phyloP scores from a whole-genome alignment of 1,140 invertebrate genomes.

The Mizuhopecten yessoensis region DNA sequence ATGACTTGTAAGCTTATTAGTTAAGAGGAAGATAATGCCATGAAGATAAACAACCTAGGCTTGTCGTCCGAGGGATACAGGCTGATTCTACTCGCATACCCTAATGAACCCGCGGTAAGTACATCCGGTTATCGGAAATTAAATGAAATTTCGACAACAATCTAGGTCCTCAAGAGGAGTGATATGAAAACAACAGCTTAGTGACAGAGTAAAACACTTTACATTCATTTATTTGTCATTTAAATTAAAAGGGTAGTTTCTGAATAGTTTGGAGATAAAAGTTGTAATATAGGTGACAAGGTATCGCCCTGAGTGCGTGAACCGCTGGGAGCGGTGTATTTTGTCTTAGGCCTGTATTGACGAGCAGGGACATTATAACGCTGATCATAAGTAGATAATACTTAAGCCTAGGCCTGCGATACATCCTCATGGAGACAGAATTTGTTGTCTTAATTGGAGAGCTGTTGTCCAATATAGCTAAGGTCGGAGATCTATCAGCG shows the following conservation, averaged over 20 bases:
- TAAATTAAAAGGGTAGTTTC: neutral
- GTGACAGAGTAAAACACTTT: neutral
- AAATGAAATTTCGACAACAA: slow-evolving; percentile 27
- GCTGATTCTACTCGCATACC: neutral
- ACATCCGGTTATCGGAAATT: neutral
- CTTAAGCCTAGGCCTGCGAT: neutral
- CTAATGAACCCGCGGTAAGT: neutral
- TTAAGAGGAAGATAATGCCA: slow-evolving; percentile 9
- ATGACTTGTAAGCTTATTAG: neutral
- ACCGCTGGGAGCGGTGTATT: neutral
- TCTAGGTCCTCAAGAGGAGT: neutral
- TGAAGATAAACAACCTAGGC: neutral
- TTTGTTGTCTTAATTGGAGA: slow-evolving; percentile 39
- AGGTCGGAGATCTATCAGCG: slow-evolving; percentile 1
- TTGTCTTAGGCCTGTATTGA: neutral
- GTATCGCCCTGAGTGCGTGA: neutral
- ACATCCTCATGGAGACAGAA: neutral
- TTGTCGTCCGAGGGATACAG: neutral
- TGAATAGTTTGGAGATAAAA: neutral
- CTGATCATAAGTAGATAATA: neutral
- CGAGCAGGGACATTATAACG: neutral
- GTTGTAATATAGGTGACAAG: neutral
- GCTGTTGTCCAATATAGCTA: neutral
- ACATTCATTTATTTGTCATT: slow-evolving; percentile 10
- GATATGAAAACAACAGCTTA: neutral